Percentiles rank a stretch among this genome's conserved stretches.
phyloP scores from a whole-genome alignment of 1,140 invertebrate species.

The Apis florea region DNA sequence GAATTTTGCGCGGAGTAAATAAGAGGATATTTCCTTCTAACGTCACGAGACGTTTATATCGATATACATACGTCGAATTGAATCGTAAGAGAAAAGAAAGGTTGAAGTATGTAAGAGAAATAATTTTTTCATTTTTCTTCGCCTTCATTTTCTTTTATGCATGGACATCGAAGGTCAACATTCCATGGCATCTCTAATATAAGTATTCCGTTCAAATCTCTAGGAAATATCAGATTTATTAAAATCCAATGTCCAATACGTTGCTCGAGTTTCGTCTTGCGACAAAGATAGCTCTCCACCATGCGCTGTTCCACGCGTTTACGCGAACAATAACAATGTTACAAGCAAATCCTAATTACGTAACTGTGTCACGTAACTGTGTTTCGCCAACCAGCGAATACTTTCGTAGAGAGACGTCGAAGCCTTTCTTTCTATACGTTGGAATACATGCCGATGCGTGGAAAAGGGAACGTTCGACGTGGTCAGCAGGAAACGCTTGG shows the following conservation, averaged over 20 bases:
- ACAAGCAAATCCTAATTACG: conserved; percentile 60
- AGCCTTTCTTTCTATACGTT: conserved; percentile 47
- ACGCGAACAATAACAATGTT: conserved; percentile 50
- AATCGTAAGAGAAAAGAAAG: no score
- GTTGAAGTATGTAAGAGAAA: no score
- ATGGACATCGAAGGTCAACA: no score
- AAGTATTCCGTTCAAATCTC: no score
- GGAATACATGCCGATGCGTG: conserved; percentile 6
- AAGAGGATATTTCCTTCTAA: no score
- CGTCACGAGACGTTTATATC: no score
- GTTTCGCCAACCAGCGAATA: conserved; percentile 36
- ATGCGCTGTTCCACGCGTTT: conserved; percentile 10
- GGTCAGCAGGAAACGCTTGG: background rate
- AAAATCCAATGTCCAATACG: background rate
- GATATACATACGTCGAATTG: no score
- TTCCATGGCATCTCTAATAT: no score
- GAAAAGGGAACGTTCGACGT: conserved; percentile 16
- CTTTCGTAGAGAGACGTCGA: conserved; percentile 40
- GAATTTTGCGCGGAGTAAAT: background rate
- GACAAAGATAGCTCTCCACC: background rate
- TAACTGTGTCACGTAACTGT: conserved; percentile 63
- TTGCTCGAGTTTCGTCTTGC: background rate
- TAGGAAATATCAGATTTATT: background rate
- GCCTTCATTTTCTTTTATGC: no score
- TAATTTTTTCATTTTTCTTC: no score